Evolutionary conservation across 2,113 vertebrate genomes (phyloP).

Genomic region (Lycaon pictus): DNA sequence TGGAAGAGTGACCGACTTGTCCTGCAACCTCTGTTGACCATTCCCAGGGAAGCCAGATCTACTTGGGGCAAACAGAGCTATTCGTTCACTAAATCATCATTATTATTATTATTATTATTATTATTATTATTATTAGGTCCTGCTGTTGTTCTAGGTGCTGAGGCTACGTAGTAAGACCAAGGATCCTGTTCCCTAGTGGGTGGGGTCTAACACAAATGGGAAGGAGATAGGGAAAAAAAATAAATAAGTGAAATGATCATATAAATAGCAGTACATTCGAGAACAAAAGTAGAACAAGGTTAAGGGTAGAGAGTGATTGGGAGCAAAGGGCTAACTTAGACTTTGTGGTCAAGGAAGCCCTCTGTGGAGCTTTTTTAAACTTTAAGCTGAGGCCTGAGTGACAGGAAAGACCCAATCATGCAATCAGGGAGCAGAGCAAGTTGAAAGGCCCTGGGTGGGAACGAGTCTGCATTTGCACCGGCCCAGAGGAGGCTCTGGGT

Average conservation of each 20-base stretch:
- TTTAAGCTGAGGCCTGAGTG: neutral
- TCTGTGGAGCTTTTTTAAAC: neutral
- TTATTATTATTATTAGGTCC: neutral
- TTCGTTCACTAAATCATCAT: neutral
- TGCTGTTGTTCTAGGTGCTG: neutral
- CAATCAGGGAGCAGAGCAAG: neutral
- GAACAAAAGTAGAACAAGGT: neutral
- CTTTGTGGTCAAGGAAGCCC: neutral
- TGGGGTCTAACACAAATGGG: neutral
- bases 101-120: no score
- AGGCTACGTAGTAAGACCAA: neutral
- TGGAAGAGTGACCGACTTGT: neutral
- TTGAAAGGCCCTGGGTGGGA: neutral
- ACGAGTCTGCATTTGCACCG: neutral
- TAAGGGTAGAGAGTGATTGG: neutral
- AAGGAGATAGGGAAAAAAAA: neutral
- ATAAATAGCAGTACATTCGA: neutral
- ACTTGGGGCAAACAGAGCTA: neutral
- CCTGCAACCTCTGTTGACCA: neutral
- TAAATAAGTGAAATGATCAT: neutral
- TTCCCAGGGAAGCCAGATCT: neutral
- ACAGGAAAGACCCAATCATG: neutral
- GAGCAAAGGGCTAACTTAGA: neutral
- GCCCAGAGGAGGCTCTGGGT: neutral
- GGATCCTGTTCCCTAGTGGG: neutral